Percentiles rank a stretch among this genome's conserved stretches.
Evolutionary conservation across 2,888 invertebrate genomes (phyloP).

Genomic region (Eristalis tenax): DNA sequence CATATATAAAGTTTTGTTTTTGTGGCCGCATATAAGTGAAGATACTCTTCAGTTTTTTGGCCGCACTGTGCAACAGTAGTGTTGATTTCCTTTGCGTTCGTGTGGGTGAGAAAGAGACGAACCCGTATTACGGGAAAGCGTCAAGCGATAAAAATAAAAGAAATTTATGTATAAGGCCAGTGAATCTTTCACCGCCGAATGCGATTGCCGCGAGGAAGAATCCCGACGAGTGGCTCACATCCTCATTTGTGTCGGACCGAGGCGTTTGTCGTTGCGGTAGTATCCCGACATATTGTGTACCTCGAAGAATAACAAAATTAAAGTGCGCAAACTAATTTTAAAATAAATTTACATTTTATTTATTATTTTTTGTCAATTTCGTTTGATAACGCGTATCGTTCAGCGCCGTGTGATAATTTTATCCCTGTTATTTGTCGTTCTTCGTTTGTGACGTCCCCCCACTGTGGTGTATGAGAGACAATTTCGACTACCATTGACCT

Average conservation of each 20-base stretch:
- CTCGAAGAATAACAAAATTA: background rate
- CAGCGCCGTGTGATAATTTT: conserved; percentile 22
- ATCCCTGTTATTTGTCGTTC: conserved; percentile 7
- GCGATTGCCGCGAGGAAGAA: conserved; percentile 51
- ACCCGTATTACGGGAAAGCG: conserved; percentile 19
- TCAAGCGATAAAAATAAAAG: conserved; percentile 39
- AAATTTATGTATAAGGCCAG: conserved; percentile 25
- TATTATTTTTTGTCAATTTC: background rate
- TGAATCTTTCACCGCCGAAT: conserved; percentile 40
- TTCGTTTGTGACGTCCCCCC: conserved; percentile 44
- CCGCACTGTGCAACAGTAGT: conserved; percentile 28
- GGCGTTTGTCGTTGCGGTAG: conserved; percentile 28
- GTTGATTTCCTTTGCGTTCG: conserved; percentile 20
- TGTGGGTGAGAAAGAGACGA: conserved; percentile 12
- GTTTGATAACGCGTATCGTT: conserved; percentile 49
- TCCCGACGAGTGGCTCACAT: conserved; percentile 41
- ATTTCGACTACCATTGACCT: conserved; percentile 78
- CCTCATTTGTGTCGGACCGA: conserved; percentile 28
- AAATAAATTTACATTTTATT: conserved; percentile 1
- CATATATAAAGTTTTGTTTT: background rate
- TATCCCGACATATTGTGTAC: background rate
- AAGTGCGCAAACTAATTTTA: background rate
- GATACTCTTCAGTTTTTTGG: conserved; percentile 17
- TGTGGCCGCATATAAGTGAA: background rate
- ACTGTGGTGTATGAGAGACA: conserved; percentile 63